Evolutionary conservation across 2,113 vertebrate genomes (phyloP).

Genomic region (Panthera uncia): DNA sequence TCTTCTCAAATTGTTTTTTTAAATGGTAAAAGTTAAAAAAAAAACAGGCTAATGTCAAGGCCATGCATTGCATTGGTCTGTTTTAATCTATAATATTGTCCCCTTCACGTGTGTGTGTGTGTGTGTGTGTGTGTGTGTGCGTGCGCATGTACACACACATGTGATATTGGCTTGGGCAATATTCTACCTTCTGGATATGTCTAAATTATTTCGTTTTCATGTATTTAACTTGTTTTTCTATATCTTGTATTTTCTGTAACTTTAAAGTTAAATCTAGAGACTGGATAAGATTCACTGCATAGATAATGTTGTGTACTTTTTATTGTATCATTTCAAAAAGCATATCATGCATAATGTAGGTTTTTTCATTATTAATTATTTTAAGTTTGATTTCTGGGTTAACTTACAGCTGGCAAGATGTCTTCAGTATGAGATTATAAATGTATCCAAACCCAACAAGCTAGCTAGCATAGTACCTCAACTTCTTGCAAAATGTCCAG

Average conservation of each 20-base stretch:
- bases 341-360: accelerated
- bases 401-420: neutral
- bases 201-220: neutral
- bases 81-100: neutral
- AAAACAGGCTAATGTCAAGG: neutral
- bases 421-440: neutral
- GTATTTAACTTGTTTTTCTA: neutral
- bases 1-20: neutral
- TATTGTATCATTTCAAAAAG: neutral
- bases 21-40: neutral
- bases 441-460: neutral
- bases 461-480: neutral
- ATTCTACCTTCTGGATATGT: neutral
- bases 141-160: neutral
- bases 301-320: neutral
- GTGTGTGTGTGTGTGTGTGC: neutral
- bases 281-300: neutral
- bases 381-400: neutral
- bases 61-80: neutral
- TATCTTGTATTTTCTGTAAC: neutral
- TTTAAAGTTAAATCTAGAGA: neutral
- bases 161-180: neutral
- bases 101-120: neutral
- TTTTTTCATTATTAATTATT: neutral
- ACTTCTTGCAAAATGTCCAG: neutral